Evolutionary conservation across 2,888 invertebrate genomes (phyloP).

Genomic region (Athrips mouffetella): DNA sequence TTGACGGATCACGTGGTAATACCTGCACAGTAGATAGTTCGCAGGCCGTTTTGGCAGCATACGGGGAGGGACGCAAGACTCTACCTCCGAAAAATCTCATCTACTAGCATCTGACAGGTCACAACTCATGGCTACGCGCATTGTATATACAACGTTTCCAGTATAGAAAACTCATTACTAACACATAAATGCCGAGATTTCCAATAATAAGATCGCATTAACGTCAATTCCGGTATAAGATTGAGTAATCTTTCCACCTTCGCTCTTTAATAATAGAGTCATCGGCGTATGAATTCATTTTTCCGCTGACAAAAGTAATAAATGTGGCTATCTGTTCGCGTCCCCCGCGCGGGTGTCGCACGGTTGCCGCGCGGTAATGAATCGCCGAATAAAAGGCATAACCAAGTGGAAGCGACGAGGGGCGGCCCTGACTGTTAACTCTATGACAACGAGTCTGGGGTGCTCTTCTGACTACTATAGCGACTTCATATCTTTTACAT

Average conservation of each 20-base stretch:
- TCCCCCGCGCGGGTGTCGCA: slow-evolving; percentile 29
- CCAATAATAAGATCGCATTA: background rate
- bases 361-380: slow-evolving; percentile 65
- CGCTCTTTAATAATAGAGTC: slow-evolving; percentile 28
- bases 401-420: slow-evolving; percentile 71
- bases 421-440: slow-evolving; percentile 18
- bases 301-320: slow-evolving; percentile 78
- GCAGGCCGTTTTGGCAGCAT: too few species aligned
- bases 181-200: background rate
- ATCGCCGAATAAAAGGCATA: slow-evolving; percentile 76
- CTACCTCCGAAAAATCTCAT: too few species aligned
- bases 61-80: too few species aligned
- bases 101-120: too few species aligned
- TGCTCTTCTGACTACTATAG: too few species aligned
- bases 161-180: background rate
- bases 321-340: slow-evolving; percentile 71
- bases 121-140: too few species aligned
- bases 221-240: background rate
- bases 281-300: slow-evolving; percentile 69
- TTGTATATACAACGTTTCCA: too few species aligned
- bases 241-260: slow-evolving; percentile 6
- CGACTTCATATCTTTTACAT: too few species aligned
- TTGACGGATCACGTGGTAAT: too few species aligned
- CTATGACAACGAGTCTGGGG: slow-evolving; percentile 6
- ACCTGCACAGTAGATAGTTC: too few species aligned